Base-by-base conservation (phyloP, 2,888 invertebrate species). In the Folsomia manolachei region DNA sequence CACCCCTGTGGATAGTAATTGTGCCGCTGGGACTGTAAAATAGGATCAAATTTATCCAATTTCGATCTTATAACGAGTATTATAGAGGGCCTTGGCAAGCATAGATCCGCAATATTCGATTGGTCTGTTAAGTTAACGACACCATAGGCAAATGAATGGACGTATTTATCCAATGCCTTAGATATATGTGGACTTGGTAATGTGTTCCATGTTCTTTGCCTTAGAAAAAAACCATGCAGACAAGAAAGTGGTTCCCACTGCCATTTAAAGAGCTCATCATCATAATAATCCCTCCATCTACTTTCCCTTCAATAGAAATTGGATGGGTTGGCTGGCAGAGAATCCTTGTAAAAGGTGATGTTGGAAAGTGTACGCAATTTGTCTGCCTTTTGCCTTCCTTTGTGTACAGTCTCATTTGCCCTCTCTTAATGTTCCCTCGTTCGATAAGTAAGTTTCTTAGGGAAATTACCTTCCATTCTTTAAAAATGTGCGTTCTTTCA, bases 201-300 rank as follows among this genome's bases (percentile, higher is more conserved):
- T n/a, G n/a, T n/a, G n/a, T n/a, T n/a, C n/a, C n/a, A n/a, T n/a
- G n/a, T n/a, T n/a, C n/a, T n/a, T n/a, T n/a, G n/a, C n/a, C n/a
- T n/a, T n/a, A n/a, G n/a, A n/a, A n/a, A n/a, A n/a, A n/a, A n/a
- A n/a, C n/a, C n/a, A n/a, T n/a, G n/a, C n/a, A n/a, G n/a, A n/a
- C n/a, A n/a, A n/a, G n/a, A n/a, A 56, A 56, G 19, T 7, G 21
- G 56, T 21, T 56, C 19, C 19, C 24, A 24, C 62, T 62, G 4
- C 52, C 67, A 52, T 27, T 67, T 51, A 67, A 53, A 60, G 67
- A 67, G 21, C 56, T 67, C 67, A 67, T 67, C 67, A 67, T 56
- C 26, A 67, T 67, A 67, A 67, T 67, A 53, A 67, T 67, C 67
- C 52, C n/a, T 56, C 51, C 9, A 39, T 66, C 65, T 39, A n/a